Base-by-base conservation (phyloP, 1,140 invertebrate genomes). In the Drosophila sechellia region DNA sequence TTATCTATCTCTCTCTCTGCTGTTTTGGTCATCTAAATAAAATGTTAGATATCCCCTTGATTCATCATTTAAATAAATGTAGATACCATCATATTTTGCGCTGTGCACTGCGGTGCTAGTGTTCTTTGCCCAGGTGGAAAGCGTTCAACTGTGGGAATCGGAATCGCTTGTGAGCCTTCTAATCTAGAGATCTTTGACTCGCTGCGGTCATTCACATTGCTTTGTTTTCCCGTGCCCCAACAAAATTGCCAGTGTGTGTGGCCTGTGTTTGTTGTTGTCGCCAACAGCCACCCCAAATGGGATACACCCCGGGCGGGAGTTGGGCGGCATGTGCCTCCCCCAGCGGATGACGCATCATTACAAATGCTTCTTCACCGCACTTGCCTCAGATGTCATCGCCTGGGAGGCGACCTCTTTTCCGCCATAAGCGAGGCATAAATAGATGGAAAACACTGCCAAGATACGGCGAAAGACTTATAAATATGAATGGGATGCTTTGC, bases 331-430 rank as follows among this genome's bases (percentile, higher is more conserved):
- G 40, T 22, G 37, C 69, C 68, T 61, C 56, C 75, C 71, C 60
- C 75, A 61, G 55, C 57, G 70, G 79, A 84, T 83, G 79, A 83
- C 79, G 80, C 79, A 83, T 83, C 76, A 57, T 74, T 79, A 48
- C 55, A 46, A 54, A 63, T 53, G 72, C 17, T 66, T 58, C 17
- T 66, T 58, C 66, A 71, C 72, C 61, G 79, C 66, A 77, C 66
- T 80, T 71, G 27, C 60, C 39, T 34, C 68, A 81, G 69, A 73
- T 78, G 61, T 83, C 68, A 78, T 79, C 69, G 69, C 52, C 27
- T 73, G 35, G 46, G 42, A 45, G 37, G 56, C 77, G 79, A 81
- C 79, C 69, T 83, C 63, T 45, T 83, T 81, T 40, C 17, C 25
- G 13, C 45, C 37, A 49, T 39, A 1, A 50, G 13, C 11, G 6